Base-by-base conservation (phyloP, 2,888 invertebrate species). In the Rhabditophanes sp. region DNA sequence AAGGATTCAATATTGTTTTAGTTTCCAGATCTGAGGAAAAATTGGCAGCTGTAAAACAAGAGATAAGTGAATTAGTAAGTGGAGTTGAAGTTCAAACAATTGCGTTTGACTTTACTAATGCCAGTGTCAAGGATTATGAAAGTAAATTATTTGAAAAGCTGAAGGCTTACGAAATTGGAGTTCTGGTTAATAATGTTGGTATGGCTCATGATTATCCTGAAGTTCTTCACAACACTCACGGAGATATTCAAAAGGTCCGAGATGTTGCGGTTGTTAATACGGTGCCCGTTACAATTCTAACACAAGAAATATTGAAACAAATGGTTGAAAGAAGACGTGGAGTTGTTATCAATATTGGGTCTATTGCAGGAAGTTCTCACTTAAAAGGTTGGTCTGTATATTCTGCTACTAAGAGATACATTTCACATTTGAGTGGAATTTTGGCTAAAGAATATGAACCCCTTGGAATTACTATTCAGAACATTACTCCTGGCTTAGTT, bases 141-240 rank as follows among this genome's bases (percentile, higher is more conserved):
- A 26, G 42, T 24, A 30, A 42, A 8, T 42, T 62, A 9, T 27
- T 57, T 21, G 41, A 35, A n/a, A 45, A 44, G 11, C 35, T 65
- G 28, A 39, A 52, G 24, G 35, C 51, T 29, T 30, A 53, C 18
- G 53, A 64, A 15, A 43, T 64, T 23, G 53, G 53, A n/a, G 37
- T 53, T 9, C 25, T 46, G 21, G 49, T 90, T 22, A 90, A 90
- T 69, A 88, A 88, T 69, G 83, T 88, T 1, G 87, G 87, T 14
- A 75, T 82, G 54, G 79, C 80, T 21, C 82, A 84, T 65, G 71
- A 75, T 0, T 75, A 80, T 66, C 87, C 87, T 0, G 81, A 83
- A 39, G 70, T 53, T 8, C 39, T 60, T 22, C 55, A 60, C 31
- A 44, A 47, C 19, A 41, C 53, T 25, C 51, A 51, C 9, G 60